Percentiles rank a stretch among this genome's conserved stretches.
Conservation (phyloP, 2,797 vertebrate species). For the Lindbergichthys nudifrons region DNA sequence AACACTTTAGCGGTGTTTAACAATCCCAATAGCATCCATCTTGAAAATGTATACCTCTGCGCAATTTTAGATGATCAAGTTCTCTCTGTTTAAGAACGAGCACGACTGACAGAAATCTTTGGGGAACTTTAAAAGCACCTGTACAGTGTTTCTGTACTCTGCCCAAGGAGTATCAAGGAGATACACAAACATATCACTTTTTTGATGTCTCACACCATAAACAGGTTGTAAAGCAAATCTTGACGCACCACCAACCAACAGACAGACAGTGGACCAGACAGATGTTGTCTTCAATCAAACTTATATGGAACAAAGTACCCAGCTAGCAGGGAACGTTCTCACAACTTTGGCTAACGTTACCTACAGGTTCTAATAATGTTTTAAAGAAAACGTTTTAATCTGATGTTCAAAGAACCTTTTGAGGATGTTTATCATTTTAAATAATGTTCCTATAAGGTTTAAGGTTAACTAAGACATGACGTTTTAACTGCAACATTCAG, state of each 20-base stretch:
- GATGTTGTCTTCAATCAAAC: conserved; percentile 11
- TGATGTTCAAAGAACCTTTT: too few species aligned
- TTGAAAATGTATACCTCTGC: not conserved
- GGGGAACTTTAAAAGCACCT: conserved; percentile 2
- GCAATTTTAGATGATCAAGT: too few species aligned
- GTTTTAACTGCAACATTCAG: too few species aligned
- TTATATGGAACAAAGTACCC: conserved; percentile 1
- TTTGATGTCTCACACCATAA: not conserved
- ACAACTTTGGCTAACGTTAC: too few species aligned
- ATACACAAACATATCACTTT: not conserved
- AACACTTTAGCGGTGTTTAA: not conserved
- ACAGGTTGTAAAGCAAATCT: not conserved
- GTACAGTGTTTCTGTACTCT: not conserved
- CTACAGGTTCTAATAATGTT: too few species aligned
- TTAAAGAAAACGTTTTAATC: too few species aligned
- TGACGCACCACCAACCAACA: not conserved
- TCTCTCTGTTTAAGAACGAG: not conserved
- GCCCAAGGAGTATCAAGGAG: not conserved
- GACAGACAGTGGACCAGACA: conserved; percentile 9
- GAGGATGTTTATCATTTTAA: too few species aligned
- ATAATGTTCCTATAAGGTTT: too few species aligned
- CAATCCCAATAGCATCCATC: not conserved
- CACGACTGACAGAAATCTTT: not conserved
- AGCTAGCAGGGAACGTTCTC: not conserved
- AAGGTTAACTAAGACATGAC: too few species aligned